These are phyloP conservation scores for Staurois parvus DNA, from an alignment of 2,797 vertebrate species.

Conservation along the genomic window DNA sequence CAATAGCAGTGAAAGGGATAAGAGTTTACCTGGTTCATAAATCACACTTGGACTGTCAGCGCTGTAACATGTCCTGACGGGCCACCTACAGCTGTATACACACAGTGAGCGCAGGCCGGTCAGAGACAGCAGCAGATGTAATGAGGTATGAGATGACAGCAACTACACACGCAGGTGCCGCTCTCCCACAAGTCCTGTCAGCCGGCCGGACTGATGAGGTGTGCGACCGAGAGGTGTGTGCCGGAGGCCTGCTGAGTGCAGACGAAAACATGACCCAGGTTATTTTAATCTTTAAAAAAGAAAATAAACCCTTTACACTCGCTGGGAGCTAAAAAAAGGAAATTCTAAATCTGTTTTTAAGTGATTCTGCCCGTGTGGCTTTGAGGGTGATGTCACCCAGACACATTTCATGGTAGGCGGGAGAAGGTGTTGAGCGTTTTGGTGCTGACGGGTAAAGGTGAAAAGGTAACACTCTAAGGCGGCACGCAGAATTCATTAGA, in stretches of 20 bases:
- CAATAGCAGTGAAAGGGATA: conserved; percentile 43
- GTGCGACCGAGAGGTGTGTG: conserved; percentile 8
- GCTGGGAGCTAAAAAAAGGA: not conserved
- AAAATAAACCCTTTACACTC: conserved; percentile 1
- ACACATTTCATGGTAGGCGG: not conserved
- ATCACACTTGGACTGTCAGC: conserved; percentile 43
- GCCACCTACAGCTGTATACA: conserved; percentile 54
- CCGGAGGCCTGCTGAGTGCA: not conserved
- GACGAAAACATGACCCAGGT: not conserved
- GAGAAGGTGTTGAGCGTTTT: not conserved
- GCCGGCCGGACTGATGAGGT: conserved; percentile 22
- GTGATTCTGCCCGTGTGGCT: too few relatives aligned
- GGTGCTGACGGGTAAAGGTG: not conserved
- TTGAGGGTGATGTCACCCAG: not conserved
- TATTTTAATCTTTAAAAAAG: not conserved
- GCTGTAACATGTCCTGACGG: conserved; percentile 40
- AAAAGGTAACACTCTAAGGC: not conserved
- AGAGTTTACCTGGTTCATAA: conserved; percentile 46
- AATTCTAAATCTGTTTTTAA: not conserved
- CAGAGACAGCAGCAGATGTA: conserved; percentile 25
- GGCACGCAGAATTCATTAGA: not conserved
- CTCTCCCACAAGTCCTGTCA: conserved; percentile 12
- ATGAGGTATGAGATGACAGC: conserved; percentile 46
- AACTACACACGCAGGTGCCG: conserved; percentile 12
- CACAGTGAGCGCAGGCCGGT: conserved; percentile 30